Conservation (phyloP, 2,113 vertebrate species). For the Anser cygnoides region DNA sequence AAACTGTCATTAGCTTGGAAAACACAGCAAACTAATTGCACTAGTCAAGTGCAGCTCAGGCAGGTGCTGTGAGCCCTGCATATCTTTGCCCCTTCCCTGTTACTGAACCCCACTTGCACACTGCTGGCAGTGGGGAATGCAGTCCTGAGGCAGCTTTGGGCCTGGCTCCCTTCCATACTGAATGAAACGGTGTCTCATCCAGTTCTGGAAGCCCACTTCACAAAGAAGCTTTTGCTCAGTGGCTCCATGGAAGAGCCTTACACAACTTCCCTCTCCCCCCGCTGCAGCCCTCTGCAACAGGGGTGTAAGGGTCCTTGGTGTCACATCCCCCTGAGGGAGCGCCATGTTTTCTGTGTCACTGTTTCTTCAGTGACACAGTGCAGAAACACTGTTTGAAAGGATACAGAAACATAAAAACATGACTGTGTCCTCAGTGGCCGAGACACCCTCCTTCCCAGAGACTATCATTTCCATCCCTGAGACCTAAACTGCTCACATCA, state of each 20-base stretch:
- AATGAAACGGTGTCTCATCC: neutral
- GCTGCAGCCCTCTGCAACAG: neutral
- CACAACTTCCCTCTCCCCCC: neutral
- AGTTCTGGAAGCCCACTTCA: neutral
- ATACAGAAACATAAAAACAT: neutral
- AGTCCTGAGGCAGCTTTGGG: neutral
- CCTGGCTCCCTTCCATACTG: neutral
- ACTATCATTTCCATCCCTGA: neutral
- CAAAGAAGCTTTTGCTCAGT: neutral
- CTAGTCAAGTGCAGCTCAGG: neutral
- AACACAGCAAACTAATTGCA: neutral
- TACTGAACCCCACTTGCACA: neutral
- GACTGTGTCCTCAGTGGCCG: neutral
- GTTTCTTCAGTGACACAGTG: neutral
- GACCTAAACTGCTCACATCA: neutral
- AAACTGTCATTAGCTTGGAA: neutral
- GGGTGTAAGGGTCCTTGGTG: neutral
- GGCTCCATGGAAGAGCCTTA: neutral
- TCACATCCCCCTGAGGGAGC: neutral
- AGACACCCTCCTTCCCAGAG: neutral
- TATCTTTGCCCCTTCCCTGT: neutral
- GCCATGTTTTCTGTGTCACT: neutral
- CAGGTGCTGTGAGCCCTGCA: fast-evolving
- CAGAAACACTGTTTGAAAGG: neutral
- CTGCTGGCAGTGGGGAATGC: neutral